Conservation (phyloP, 2,797 vertebrate genomes). For the Hemitrygon akajei region DNA sequence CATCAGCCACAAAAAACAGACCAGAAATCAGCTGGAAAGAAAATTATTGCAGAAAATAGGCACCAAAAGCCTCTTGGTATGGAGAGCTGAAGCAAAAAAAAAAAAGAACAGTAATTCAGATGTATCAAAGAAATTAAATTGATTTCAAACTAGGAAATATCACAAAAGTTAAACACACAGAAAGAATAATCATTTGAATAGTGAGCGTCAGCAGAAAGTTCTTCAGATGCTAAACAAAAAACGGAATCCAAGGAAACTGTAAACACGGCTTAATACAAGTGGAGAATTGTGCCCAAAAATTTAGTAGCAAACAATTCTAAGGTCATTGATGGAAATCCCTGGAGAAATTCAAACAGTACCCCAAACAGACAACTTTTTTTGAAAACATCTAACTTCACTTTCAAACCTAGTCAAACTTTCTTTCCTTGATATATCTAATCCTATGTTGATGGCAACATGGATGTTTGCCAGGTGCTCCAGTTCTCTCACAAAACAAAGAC, state of each 20-base stretch:
- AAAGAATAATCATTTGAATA: background rate
- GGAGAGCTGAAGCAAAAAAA: background rate
- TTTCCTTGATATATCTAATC: background rate
- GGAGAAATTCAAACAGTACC: background rate
- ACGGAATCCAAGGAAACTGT: background rate
- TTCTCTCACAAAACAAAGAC: no score
- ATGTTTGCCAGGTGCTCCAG: no score
- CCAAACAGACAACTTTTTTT: no score
- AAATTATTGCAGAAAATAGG: background rate
- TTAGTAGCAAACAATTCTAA: background rate
- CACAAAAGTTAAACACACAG: background rate
- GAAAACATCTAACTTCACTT: background rate
- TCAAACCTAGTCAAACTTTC: background rate
- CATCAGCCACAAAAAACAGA: background rate
- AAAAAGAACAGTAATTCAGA: background rate
- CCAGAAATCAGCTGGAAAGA: background rate
- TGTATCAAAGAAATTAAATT: background rate
- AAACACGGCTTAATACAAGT: background rate
- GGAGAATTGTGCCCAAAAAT: background rate
- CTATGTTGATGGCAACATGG: no score
- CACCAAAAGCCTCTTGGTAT: background rate
- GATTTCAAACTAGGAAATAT: background rate
- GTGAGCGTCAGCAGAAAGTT: background rate
- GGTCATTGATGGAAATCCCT: no score
- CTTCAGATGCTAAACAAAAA: background rate